Percentiles rank a stretch among this genome's conserved stretches.
These are phyloP conservation scores for Aix galericulata DNA, from an alignment of 2,113 vertebrate species.

Conservation along the genomic window DNA sequence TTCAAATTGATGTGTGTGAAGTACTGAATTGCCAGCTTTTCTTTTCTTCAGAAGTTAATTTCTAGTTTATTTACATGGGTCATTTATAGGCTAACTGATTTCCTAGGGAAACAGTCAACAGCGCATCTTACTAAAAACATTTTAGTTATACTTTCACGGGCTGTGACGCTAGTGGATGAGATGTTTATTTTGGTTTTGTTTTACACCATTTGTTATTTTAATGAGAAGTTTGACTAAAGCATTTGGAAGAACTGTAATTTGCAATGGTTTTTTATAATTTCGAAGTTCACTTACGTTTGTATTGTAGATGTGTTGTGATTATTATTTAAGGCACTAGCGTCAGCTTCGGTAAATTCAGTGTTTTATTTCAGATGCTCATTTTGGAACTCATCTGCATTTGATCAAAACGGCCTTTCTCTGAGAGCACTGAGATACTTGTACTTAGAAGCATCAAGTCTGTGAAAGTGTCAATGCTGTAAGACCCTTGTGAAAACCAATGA, in stretches of 20 bases:
- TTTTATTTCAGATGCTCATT: not conserved
- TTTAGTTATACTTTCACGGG: not conserved
- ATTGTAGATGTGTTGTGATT: not conserved
- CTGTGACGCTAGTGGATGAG: not conserved
- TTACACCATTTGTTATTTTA: not conserved
- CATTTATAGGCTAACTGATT: constrained; percentile 23
- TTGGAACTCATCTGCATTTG: not conserved
- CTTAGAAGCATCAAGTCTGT: not conserved
- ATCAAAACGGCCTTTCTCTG: not conserved
- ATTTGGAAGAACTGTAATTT: not conserved
- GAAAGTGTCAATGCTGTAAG: not conserved
- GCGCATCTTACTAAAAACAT: not conserved
- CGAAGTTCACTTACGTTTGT: not conserved
- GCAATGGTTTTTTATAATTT: not conserved
- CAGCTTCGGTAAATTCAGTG: not conserved
- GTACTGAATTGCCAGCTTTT: not conserved
- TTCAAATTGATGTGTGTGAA: not conserved
- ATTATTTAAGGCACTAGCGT: not conserved
- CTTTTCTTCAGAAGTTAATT: not conserved
- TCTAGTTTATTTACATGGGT: not conserved
- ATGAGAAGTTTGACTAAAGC: not conserved
- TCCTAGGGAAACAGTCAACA: not conserved
- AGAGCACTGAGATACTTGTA: not conserved
- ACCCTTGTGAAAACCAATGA: not conserved
- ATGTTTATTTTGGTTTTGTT: not conserved